These are phyloP conservation scores for Eufriesea mexicana DNA, from an alignment of 1,140 invertebrate species.

Conservation along the genomic window DNA sequence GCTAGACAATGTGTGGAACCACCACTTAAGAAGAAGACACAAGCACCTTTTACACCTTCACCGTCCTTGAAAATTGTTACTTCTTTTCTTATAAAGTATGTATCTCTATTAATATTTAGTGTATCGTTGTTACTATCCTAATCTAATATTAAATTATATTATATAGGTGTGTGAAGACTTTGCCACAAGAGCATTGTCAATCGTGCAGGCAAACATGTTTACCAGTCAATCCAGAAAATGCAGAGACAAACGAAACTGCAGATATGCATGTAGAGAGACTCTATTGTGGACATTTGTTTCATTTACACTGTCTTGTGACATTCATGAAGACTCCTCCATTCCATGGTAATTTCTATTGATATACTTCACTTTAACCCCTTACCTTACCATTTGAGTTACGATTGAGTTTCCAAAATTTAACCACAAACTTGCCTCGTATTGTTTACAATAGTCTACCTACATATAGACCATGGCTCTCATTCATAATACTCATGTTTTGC, in stretches of 20 bases:
- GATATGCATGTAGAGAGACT: slow-evolving; percentile 87
- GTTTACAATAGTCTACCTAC: too few relatives aligned
- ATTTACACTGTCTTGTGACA: slow-evolving; percentile 87
- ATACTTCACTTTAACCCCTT: neutral
- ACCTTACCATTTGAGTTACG: too few relatives aligned
- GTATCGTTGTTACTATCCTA: neutral
- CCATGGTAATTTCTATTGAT: slow-evolving; percentile 82
- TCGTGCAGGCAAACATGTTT: slow-evolving; percentile 85
- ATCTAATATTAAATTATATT: slow-evolving; percentile 13
- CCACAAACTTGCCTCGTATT: too few relatives aligned
- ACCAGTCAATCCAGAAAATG: slow-evolving; percentile 83
- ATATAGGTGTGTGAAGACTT: slow-evolving; percentile 82
- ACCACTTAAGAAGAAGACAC: slow-evolving; percentile 83
- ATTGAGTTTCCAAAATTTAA: too few relatives aligned
- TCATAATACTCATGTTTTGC: too few relatives aligned
- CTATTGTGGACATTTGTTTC: slow-evolving; percentile 90
- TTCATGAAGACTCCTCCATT: slow-evolving; percentile 91
- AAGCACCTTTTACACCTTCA: slow-evolving; percentile 84
- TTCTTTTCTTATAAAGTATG: slow-evolving; percentile 84
- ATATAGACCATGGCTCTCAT: too few relatives aligned
- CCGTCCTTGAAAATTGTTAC: slow-evolving; percentile 85
- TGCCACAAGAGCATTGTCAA: slow-evolving; percentile 86
- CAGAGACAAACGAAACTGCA: slow-evolving; percentile 84
- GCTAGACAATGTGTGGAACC: slow-evolving; percentile 88
- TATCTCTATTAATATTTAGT: neutral